phyloP scores from a whole-genome alignment of 1,140 invertebrate species.

The Hycleus cichorii region DNA sequence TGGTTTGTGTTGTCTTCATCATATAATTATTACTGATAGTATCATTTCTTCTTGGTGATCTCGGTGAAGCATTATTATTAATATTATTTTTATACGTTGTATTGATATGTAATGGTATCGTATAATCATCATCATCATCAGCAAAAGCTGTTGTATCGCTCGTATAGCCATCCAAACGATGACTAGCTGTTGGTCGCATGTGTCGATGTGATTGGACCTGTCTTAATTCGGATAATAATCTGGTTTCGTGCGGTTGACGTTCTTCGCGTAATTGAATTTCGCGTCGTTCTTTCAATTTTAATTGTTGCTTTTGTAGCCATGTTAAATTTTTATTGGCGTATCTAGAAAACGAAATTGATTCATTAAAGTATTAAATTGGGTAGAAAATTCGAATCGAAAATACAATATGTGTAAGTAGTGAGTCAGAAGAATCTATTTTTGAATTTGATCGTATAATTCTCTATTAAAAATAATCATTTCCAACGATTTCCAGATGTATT shows the following conservation, averaged over 20 bases:
- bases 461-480: too few species aligned
- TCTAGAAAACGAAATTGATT: constrained; percentile 4
- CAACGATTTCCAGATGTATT: too few species aligned
- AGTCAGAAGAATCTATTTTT: background rate
- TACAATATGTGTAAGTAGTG: too few species aligned
- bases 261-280: constrained; percentile 59
- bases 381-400: background rate
- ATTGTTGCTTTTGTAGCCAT: constrained; percentile 71
- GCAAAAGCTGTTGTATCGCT: constrained; percentile 70
- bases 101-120: constrained; percentile 58
- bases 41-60: constrained; percentile 19
- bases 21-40: background rate
- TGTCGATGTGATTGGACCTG: constrained; percentile 47
- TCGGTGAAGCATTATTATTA: constrained; percentile 8
- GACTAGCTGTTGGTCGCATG: constrained; percentile 40
- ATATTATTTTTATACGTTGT: constrained; percentile 38
- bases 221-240: constrained; percentile 53
- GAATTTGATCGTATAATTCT: background rate
- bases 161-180: constrained; percentile 59
- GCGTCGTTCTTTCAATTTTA: constrained; percentile 62
- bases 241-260: constrained; percentile 60
- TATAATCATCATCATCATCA: constrained; percentile 61
- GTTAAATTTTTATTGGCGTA: constrained; percentile 49
- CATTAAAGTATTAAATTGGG: background rate
- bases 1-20: constrained; percentile 9